phyloP scores from a whole-genome alignment of 2,888 invertebrate genomes.

The Ophion slaviceki region DNA sequence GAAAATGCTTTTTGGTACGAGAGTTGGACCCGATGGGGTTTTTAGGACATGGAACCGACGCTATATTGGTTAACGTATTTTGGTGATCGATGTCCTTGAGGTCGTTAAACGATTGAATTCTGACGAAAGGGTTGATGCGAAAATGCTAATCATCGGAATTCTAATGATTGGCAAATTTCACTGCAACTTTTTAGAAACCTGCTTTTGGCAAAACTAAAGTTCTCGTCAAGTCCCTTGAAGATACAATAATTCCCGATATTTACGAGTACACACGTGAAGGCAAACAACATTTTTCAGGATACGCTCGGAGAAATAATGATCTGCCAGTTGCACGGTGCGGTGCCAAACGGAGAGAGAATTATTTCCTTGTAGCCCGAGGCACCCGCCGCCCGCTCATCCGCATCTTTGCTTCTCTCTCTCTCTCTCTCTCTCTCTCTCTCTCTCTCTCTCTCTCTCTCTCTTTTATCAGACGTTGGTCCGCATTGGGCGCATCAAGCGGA shows the following conservation, averaged over 20 bases:
- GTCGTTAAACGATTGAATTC: not conserved
- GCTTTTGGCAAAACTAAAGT: no score
- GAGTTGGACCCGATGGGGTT: not conserved
- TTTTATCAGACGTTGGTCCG: conserved; percentile 1
- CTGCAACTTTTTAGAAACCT: no score
- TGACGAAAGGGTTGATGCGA: not conserved
- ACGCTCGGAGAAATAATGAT: conserved; percentile 42
- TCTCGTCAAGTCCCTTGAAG: no score
- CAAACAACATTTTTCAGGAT: conserved; percentile 12
- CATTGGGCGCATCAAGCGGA: conserved; percentile 41
- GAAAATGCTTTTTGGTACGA: not conserved
- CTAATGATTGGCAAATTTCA: no score
- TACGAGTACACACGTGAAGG: not conserved
- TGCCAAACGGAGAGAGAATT: conserved; percentile 37
- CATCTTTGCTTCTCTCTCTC: no score
- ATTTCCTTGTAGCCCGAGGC: conserved; percentile 38
- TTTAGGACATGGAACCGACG: not conserved
- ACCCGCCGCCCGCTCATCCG: not conserved
- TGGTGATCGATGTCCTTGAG: not conserved
- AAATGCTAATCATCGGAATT: not conserved
- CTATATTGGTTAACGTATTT: not conserved
- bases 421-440: not conserved
- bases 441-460: not conserved
- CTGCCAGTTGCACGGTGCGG: conserved; percentile 30
- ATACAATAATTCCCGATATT: not conserved